phyloP scores from a whole-genome alignment of 37 sponge, comb jelly and placozoan genomes.

The Ianthella basta region DNA sequence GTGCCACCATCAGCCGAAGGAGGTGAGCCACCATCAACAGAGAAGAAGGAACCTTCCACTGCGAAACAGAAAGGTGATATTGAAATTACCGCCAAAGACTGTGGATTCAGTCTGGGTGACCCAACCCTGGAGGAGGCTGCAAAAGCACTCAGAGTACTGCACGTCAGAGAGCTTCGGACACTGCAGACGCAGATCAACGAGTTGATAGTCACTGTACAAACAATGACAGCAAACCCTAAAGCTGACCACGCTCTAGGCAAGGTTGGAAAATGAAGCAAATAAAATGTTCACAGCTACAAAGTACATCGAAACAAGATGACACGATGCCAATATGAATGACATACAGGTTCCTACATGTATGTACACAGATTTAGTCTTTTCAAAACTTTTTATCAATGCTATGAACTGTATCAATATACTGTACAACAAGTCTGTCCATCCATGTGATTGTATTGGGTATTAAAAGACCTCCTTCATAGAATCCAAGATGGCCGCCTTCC shows the following conservation, averaged over 20 bases:
- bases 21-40: too few relatives aligned
- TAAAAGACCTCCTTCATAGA: constrained; percentile 76
- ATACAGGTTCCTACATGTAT: too few relatives aligned
- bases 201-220: constrained; percentile 88
- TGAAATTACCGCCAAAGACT: constrained; percentile 72
- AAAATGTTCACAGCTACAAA: not conserved
- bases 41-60: not conserved
- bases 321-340: too few relatives aligned
- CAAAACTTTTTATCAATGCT: too few relatives aligned
- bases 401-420: constrained; percentile 44
- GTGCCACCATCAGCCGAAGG: not conserved
- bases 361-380: too few relatives aligned
- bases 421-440: constrained; percentile 77
- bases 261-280: constrained; percentile 76
- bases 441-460: constrained; percentile 70
- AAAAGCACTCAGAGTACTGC: constrained; percentile 87
- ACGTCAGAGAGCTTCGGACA: constrained; percentile 81
- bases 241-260: constrained; percentile 88
- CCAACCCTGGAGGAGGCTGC: constrained; percentile 85
- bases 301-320: too few relatives aligned
- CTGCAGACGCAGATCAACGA: constrained; percentile 94
- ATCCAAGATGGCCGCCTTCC: constrained; percentile 93
- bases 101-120: constrained; percentile 87
- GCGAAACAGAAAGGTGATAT: not conserved
- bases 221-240: constrained; percentile 94